Conservation (phyloP, 2,888 invertebrate genomes). For the Plebejus anna region DNA sequence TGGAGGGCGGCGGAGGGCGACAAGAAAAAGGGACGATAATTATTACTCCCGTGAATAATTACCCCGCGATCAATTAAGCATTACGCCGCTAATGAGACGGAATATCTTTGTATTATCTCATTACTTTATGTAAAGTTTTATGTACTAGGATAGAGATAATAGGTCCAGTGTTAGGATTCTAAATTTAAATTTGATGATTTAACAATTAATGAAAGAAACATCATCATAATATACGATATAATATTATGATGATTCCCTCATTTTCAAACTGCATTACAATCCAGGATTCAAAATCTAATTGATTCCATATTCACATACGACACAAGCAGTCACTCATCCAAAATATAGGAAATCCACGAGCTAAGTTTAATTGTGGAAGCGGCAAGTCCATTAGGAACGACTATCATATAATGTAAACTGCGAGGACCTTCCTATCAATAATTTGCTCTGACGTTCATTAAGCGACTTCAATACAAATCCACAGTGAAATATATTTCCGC, state of each 20-base stretch:
- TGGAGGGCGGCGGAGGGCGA: conserved; percentile 46
- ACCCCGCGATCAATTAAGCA: conserved; percentile 73
- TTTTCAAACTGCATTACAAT: background rate
- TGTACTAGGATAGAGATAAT: too few species aligned
- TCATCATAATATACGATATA: too few species aligned
- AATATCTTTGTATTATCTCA: conserved; percentile 57
- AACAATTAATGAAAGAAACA: too few species aligned
- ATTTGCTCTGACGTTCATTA: background rate
- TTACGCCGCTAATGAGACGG: conserved; percentile 67
- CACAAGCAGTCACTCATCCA: background rate
- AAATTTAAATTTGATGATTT: too few species aligned
- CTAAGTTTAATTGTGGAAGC: background rate
- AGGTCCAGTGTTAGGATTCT: too few species aligned
- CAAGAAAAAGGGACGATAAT: conserved; percentile 79
- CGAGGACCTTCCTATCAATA: background rate
- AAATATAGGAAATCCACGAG: background rate
- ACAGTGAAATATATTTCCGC: background rate
- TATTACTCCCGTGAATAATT: conserved; percentile 75
- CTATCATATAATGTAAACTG: background rate
- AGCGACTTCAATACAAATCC: background rate
- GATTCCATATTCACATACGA: background rate
- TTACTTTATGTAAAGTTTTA: too few species aligned
- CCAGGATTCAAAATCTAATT: background rate
- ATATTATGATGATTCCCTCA: too few species aligned
- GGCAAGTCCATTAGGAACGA: background rate